phyloP scores from a whole-genome alignment of 1,140 invertebrate species.

The Papilio dardanus region DNA sequence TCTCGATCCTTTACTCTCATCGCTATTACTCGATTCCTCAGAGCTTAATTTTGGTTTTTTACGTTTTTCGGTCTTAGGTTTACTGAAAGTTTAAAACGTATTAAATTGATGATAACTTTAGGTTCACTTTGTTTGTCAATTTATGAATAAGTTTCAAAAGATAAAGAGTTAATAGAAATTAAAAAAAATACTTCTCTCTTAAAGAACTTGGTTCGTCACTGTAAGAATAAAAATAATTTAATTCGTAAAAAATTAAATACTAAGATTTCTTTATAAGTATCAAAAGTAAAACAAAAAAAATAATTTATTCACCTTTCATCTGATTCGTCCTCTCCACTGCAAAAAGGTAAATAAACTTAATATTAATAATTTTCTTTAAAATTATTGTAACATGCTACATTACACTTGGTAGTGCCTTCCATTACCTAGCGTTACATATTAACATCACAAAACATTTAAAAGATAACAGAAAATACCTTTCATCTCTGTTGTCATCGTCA shows the following conservation, averaged over 20 bases:
- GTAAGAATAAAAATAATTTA: not conserved
- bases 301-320: constrained; percentile 34
- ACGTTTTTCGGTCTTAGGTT: not conserved
- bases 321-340: constrained; percentile 15
- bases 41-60: constrained; percentile 34
- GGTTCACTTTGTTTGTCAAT: not conserved
- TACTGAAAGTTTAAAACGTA: constrained; percentile 12
- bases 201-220: constrained; percentile 9
- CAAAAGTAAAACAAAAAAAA: too few species aligned
- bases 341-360: not conserved
- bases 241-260: too few species aligned
- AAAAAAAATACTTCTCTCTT: constrained; percentile 1
- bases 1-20: constrained; percentile 28
- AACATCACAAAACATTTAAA: too few species aligned
- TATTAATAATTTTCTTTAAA: too few species aligned
- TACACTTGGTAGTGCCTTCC: too few species aligned
- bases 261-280: too few species aligned
- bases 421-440: too few species aligned
- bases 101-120: not conserved
- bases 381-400: too few species aligned
- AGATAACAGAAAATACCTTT: constrained; percentile 2
- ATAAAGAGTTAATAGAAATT: not conserved
- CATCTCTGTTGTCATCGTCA: constrained; percentile 8
- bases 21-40: constrained; percentile 24
- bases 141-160: not conserved